Evolutionary conservation across 2,888 invertebrate genomes (phyloP), one percentile per base, ranked within the genome.

Genomic region (Sminthurinus aureus): DNA sequence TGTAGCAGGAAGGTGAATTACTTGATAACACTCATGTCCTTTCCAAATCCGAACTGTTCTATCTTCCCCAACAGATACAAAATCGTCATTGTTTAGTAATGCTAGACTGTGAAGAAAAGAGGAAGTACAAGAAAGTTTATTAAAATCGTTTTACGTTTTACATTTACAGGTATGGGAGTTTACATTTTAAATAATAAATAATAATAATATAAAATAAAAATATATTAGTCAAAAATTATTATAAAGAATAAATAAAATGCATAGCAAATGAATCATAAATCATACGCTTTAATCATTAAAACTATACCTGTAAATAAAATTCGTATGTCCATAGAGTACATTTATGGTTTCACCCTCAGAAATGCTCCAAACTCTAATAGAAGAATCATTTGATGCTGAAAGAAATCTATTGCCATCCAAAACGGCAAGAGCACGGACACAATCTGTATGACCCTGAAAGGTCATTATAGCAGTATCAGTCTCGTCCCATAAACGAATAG

Each of bases 311-410:
- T n/a, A n/a, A n/a, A n/a, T n/a, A n/a, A n/a, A n/a, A n/a, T n/a
- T n/a, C n/a, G n/a, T n/a, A n/a, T n/a, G n/a, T n/a, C n/a, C n/a
- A n/a, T n/a, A n/a, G n/a, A n/a, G n/a, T n/a, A n/a, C n/a, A n/a
- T n/a, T 93, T 9, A 96, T 90, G 89, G 95, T 95, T 88, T 94
- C 94, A 38, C 97, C 97, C 78, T 93, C 92, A 83, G 93, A 93
- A 4, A 94, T 93, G 81, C 91, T 91, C 99, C 99, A 99, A 81
- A 94, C 92, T 87, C 94, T 93, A 74, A 99, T 93, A 0, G 94
- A 93, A 0, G 96, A 95, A 92, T 99, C 99, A 91, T 99, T 99
- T 50, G 96, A 94, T 89, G 96, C 96, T 76, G 98, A 97, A 0
- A 98, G 91, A 90, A 99, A 96, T 73, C 94, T 93, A 67, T 93